Evolutionary conservation across 2,797 vertebrate species (phyloP).

Genomic region (Iguana delicatissima): DNA sequence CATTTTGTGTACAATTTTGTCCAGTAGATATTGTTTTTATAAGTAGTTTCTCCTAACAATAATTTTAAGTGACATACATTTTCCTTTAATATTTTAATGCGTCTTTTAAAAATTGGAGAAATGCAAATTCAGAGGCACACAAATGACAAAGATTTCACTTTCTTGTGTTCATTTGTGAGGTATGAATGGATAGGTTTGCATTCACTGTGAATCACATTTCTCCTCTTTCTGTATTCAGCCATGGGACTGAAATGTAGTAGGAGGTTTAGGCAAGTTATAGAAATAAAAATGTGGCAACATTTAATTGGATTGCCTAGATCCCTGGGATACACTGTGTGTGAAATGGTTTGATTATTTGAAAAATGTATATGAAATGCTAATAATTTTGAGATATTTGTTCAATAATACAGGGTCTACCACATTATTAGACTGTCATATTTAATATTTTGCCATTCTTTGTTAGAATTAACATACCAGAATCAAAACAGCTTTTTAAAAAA

Average conservation of each 20-base stretch:
- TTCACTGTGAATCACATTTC: neutral
- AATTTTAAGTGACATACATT: no score
- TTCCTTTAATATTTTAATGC: neutral
- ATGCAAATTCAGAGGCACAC: neutral
- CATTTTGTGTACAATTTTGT: neutral
- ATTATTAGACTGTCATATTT: neutral
- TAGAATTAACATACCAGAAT: neutral
- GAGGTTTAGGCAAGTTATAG: neutral
- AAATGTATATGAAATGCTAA: neutral
- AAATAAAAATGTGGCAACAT: neutral
- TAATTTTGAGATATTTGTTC: neutral
- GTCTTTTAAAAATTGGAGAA: neutral
- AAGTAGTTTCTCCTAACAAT: no score
- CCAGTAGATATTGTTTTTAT: neutral
- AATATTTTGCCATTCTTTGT: neutral
- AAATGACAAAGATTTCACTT: neutral
- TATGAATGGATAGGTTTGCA: neutral
- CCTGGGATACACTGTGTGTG: neutral
- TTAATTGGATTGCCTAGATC: neutral
- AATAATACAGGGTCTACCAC: neutral
- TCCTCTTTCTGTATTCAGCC: neutral
- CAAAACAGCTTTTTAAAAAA: neutral
- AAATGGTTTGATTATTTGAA: neutral
- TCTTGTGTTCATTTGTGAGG: no score
- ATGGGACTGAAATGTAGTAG: no score